A percentile compares a stretch with the other conserved stretches of the same genome.
phyloP scores from a whole-genome alignment of 2,797 vertebrate species.

The Semaprochilodus insignis region DNA sequence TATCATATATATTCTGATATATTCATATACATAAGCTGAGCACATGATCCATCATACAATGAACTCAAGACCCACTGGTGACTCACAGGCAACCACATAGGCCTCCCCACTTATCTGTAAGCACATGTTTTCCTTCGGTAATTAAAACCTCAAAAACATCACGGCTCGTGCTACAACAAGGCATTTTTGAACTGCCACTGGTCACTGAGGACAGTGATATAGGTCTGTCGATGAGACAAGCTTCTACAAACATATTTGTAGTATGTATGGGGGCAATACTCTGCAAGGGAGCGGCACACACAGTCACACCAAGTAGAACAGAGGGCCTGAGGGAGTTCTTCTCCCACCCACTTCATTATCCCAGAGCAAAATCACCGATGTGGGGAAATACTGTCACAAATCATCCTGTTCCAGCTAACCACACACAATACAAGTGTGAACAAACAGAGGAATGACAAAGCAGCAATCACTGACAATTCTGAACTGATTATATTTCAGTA shows the following conservation, averaged over 20 bases:
- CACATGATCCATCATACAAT: not conserved
- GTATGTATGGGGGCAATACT: conserved; percentile 61
- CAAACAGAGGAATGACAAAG: not conserved
- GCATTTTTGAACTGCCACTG: conserved; percentile 19
- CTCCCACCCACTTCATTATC: conserved; percentile 43
- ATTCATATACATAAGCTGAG: no score
- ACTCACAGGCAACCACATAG: conserved; percentile 1
- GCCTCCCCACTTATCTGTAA: not conserved
- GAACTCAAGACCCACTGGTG: not conserved
- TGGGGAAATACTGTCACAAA: not conserved
- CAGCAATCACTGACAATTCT: not conserved
- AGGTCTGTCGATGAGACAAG: conserved; percentile 1
- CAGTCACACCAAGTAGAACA: conserved; percentile 2
- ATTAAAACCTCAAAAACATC: conserved; percentile 29
- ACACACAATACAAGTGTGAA: conserved; percentile 7
- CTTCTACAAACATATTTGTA: conserved; percentile 70
- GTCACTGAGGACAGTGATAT: conserved; percentile 23
- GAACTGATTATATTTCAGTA: conserved; percentile 31
- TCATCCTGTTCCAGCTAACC: not conserved
- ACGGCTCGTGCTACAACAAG: conserved; percentile 25
- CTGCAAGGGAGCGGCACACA: conserved; percentile 61
- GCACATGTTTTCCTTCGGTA: not conserved
- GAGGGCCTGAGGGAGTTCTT: not conserved
- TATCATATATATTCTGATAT: no score
- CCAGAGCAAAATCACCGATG: conserved; percentile 35